Evolutionary conservation across 1,140 invertebrate species (phyloP), one percentile per base, ranked within the genome.

Genomic region (Muscidifurax raptorellus): DNA sequence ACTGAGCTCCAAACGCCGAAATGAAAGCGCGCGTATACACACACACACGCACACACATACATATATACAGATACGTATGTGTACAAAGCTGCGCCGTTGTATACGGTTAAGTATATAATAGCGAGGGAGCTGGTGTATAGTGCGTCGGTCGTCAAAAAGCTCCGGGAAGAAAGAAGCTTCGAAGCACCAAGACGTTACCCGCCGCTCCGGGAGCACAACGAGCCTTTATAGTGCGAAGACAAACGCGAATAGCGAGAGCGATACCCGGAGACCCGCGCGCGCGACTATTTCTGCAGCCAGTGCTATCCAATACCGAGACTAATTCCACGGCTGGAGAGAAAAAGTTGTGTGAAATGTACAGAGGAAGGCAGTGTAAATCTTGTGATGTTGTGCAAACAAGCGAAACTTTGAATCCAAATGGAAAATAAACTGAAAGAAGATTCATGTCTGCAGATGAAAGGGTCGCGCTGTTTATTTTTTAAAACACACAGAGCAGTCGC

Each of bases 121-220:
- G 25, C 66, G 27, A 9, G 25, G 28, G 22, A 32, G 74, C 36
- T 76, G 30, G 30, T 30, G n/a, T n/a, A n/a, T n/a, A 74, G 71
- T 52, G 40, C 9, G 52, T 27, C 76, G 47, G 76, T 78, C 76
- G 47, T 78, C 76, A 78, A 78, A 78, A 78, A 78, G 76, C 47
- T 59, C 25, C 9, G 75, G 25, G 47, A 52, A 78, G 67, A 71
- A 78, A 59, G 36, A 59, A 27, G 32, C 30, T 74, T 5, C 28
- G 18, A 69, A 69, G 71, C 30, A 76, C 52, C 40, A 76, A 47
- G 74, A 28, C 30, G 36, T 72, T 52, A 52, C 52, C 28, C 40
- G 10, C 30, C 22, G 27, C 67, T n/a, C n/a, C n/a, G 67, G 40
- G 22, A 18, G 22, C 40, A 25, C 27, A 25, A 76, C n/a, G 22